Base-by-base conservation (phyloP, 2,797 vertebrate genomes). In the Cuniculus paca region DNA sequence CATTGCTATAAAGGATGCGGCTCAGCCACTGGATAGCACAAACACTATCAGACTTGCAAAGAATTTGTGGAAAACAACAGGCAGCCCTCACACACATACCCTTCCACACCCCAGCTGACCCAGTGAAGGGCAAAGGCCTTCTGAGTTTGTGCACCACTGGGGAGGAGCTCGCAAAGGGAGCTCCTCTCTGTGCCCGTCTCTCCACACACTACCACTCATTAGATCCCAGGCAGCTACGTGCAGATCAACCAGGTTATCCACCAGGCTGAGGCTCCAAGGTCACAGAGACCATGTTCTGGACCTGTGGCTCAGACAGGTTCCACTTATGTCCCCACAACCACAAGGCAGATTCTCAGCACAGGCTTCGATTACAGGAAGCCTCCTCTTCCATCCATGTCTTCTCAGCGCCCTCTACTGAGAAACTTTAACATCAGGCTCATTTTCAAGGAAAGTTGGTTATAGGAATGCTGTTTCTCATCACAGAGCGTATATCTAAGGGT, bases 391-490 rank as follows among this genome's bases (percentile, higher is more conserved):
- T 3, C 8, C 13, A 2, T 65, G 92, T 95, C 86, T 89, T 92
- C 91, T 79, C 42, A 84, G 91, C 50, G 58, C 82, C 95, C 93
- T 89, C 97, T 95, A 72, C 89, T 83, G 94, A 83, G 58, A 36
- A 97, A 63, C 1, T 36, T 85, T 54, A 58, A 10, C 39, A 61
- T 54, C 52, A 54, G 42, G 42, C 28, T 70, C 52, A 61, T 9
- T 74, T 45, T 19, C 56, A 45, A 88, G 17, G 75, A 42, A 34
- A 90, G 80, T 74, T 42, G 6, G 11, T 63, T 86, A 14, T 31
- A 58, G 68, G 52, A 75, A 77, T 60, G 78, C 24, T 9, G 0
- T 52, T 68, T 28, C 63, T 65, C 50, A 82, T 93, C 42, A 56
- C 1, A 42, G 22, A 72, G 45, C 54, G 5, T 3, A 19, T 22